These are phyloP conservation scores for Onychostruthus taczanowskii DNA, from an alignment of 2,113 vertebrate genomes.

Conservation along the genomic window DNA sequence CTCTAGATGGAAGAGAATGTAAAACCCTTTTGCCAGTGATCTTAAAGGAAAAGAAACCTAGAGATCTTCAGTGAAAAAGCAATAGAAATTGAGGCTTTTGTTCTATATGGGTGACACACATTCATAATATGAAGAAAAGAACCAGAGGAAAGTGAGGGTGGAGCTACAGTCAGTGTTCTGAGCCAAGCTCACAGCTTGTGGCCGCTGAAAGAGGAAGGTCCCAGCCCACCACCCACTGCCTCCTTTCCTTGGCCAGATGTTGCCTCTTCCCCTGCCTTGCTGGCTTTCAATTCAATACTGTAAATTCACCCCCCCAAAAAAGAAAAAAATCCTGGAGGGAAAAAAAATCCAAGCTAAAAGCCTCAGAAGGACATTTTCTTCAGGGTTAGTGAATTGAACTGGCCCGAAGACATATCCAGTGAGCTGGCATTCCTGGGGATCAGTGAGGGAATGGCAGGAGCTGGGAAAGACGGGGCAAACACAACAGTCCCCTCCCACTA, in stretches of 20 bases:
- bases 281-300: not conserved
- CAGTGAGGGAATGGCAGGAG: rapidly evolving
- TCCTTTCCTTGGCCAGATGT: not conserved
- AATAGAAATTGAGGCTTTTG: not conserved
- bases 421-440: not conserved
- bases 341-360: not conserved
- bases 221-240: rapidly evolving
- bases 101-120: not conserved
- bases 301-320: not conserved
- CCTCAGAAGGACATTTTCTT: not conserved
- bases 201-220: not conserved
- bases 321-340: not conserved
- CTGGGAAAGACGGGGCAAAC: not conserved
- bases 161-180: not conserved
- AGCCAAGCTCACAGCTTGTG: not conserved
- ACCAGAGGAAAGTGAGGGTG: not conserved
- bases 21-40: not conserved
- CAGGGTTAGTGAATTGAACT: not conserved
- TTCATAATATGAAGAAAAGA: not conserved
- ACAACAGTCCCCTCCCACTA: not conserved
- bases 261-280: not conserved
- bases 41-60: not conserved
- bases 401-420: not conserved
- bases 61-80: not conserved
- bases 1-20: not conserved